Percentiles rank a stretch among this genome's conserved stretches.
Conservation (phyloP, 2,797 vertebrate species). For the Acrossocheilus fasciatus region DNA sequence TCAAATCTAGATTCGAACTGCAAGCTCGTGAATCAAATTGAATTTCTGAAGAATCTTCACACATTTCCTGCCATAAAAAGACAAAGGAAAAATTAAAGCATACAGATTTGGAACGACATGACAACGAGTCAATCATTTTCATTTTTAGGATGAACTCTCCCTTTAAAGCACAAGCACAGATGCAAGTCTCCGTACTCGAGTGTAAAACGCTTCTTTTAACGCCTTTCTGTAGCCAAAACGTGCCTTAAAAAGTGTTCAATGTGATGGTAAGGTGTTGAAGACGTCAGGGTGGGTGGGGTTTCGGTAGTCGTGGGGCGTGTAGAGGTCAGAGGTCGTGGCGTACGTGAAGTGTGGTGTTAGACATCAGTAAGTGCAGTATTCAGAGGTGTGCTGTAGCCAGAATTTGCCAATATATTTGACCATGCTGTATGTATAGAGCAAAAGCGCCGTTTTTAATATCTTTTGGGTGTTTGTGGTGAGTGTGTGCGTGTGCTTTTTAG, state of each 20-base stretch:
- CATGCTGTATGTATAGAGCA: constrained; percentile 68
- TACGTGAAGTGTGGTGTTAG: constrained; percentile 78
- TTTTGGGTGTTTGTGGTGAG: constrained; percentile 77
- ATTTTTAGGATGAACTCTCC: not conserved
- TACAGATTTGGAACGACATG: not conserved
- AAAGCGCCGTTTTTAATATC: constrained; percentile 70
- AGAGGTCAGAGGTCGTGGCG: constrained; percentile 81
- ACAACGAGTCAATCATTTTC: not conserved
- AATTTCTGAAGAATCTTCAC: not conserved
- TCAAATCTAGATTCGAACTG: not conserved
- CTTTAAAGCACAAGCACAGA: constrained; percentile 38
- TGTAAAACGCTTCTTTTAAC: constrained; percentile 76
- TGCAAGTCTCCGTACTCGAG: constrained; percentile 29
- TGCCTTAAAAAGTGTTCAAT: constrained; percentile 81
- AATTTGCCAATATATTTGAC: constrained; percentile 78
- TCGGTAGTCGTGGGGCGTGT: constrained; percentile 47
- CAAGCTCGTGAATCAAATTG: not conserved
- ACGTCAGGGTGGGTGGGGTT: not conserved
- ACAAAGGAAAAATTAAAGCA: not conserved
- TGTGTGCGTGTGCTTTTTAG: constrained; percentile 70
- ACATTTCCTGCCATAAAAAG: not conserved
- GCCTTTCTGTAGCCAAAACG: constrained; percentile 85
- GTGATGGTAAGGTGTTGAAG: constrained; percentile 71
- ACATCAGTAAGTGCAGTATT: constrained; percentile 71
- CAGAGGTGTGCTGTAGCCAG: constrained; percentile 77